These are phyloP conservation scores for Aegithalos caudatus DNA, from an alignment of 2,113 vertebrate genomes.

Conservation along the genomic window DNA sequence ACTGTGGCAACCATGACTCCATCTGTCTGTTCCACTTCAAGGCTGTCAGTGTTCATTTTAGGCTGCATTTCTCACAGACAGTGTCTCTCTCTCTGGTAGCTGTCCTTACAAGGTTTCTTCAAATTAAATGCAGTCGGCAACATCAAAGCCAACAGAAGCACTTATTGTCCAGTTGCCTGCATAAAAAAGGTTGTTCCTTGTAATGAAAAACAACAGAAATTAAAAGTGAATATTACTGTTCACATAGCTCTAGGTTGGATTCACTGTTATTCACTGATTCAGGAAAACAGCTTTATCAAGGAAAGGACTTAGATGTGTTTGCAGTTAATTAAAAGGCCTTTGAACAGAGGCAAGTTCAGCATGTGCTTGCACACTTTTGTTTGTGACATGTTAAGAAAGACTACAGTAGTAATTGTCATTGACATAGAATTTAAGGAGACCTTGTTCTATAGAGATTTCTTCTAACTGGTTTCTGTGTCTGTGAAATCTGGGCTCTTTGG, in stretches of 20 bases:
- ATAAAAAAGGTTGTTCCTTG: neutral
- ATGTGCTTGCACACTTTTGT: neutral
- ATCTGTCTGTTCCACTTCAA: slow-evolving; percentile 56
- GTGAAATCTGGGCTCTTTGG: neutral
- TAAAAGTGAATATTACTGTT: neutral
- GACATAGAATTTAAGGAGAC: neutral
- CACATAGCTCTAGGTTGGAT: neutral
- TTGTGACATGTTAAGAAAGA: neutral
- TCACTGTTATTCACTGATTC: neutral
- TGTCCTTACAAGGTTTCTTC: slow-evolving; percentile 19
- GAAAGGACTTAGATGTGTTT: neutral
- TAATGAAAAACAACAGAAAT: neutral
- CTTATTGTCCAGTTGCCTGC: neutral
- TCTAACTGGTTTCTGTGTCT: neutral
- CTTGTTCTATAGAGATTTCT: neutral
- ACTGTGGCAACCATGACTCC: slow-evolving; percentile 43
- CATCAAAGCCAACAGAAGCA: neutral
- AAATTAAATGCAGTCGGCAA: neutral
- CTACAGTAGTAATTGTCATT: neutral
- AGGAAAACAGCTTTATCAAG: slow-evolving; percentile 7
- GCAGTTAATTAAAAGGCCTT: neutral
- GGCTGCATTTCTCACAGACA: neutral
- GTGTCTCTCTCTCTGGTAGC: neutral
- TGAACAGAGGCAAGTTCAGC: neutral
- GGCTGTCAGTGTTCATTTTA: slow-evolving; percentile 39